Conservation (phyloP, 2,888 invertebrate species). For the Lepidochrysops patricia region DNA sequence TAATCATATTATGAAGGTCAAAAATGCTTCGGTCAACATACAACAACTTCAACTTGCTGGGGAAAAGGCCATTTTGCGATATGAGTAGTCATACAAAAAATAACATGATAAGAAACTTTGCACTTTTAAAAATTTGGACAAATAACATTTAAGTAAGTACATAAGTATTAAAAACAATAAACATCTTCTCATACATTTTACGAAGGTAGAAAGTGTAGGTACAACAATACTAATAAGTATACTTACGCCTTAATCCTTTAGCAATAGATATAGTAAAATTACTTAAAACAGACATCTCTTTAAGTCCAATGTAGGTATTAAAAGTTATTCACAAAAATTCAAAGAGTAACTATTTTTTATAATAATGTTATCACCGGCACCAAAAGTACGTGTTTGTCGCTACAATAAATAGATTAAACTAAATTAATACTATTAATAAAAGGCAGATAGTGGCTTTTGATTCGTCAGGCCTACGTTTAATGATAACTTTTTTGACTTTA, state of each 20-base stretch:
- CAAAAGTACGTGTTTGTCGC: neutral
- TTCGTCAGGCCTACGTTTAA: neutral
- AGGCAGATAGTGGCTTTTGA: conserved; percentile 31
- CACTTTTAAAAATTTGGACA: too few species aligned
- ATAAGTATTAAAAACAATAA: too few species aligned
- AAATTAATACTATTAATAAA: conserved; percentile 30
- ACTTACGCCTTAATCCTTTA: conserved; percentile 58
- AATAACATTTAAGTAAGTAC: too few species aligned
- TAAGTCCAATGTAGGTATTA: conserved; percentile 24
- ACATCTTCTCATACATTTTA: neutral
- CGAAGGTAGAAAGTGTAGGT: neutral
- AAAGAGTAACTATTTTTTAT: conserved; percentile 17
- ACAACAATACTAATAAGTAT: conserved; percentile 20
- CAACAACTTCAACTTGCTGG: neutral
- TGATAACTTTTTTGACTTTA: conserved; percentile 14
- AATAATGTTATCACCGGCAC: conserved; percentile 22
- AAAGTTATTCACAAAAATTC: conserved; percentile 22
- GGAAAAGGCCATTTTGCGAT: too few species aligned
- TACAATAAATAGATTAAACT: conserved; percentile 22
- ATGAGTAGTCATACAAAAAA: too few species aligned
- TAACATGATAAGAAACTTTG: too few species aligned
- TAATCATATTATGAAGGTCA: too few species aligned
- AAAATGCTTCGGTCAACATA: neutral
- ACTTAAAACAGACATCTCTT: conserved; percentile 55
- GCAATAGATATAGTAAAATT: conserved; percentile 59